phyloP scores from a whole-genome alignment of 2,797 vertebrate genomes.

The Erithacus rubecula region DNA sequence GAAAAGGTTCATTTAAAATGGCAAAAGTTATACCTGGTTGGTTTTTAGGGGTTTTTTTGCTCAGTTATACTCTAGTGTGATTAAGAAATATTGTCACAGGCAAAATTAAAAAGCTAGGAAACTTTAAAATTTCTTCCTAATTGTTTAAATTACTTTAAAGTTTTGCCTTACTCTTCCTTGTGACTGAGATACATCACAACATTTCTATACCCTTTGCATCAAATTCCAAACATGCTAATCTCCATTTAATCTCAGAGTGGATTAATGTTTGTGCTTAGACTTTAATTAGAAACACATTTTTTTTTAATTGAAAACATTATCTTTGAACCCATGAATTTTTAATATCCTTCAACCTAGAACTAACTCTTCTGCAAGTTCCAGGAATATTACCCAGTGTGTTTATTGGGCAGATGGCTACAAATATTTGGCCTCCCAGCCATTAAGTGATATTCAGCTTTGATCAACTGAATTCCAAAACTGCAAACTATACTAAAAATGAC shows the following conservation, averaged over 20 bases:
- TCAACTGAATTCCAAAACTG: not conserved
- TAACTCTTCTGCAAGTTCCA: not conserved
- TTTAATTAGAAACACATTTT: not conserved
- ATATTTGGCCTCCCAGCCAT: not conserved
- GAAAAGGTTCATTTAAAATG: not conserved
- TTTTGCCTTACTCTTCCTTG: not conserved
- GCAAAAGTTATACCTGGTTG: not conserved
- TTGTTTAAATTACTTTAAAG: not conserved
- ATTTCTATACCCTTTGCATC: not conserved
- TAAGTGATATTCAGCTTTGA: not conserved
- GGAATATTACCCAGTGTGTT: not conserved
- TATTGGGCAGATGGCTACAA: not conserved
- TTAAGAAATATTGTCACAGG: not conserved
- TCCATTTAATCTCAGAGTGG: not conserved
- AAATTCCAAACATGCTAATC: not conserved
- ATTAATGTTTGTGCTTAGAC: not conserved
- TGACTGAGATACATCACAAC: not conserved
- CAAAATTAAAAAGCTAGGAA: not conserved
- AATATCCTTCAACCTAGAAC: not conserved
- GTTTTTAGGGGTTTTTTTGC: accelerated
- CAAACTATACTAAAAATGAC: not conserved
- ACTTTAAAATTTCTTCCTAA: not conserved
- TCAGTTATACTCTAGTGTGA: not conserved
- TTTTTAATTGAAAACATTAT: not conserved
- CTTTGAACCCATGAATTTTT: not conserved